These are phyloP conservation scores for Apodemus sylvaticus DNA, from an alignment of 2,113 vertebrate species.

Conservation along the genomic window DNA sequence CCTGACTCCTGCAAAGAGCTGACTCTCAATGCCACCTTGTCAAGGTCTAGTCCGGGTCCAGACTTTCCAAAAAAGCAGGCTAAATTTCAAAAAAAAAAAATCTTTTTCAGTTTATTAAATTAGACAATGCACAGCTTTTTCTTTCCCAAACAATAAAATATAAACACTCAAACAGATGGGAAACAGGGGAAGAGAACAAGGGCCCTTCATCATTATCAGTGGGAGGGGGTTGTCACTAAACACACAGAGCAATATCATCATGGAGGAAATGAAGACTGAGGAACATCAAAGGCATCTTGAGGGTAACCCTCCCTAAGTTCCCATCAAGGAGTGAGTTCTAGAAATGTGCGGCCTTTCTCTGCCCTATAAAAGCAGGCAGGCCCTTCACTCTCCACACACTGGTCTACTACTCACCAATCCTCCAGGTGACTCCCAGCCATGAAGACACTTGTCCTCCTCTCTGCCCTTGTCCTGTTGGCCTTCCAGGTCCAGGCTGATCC, in stretches of 20 bases:
- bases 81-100: too few species aligned
- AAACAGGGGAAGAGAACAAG: background rate
- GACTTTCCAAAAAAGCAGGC: too few species aligned
- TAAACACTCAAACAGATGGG: background rate
- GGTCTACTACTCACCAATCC: accelerated
- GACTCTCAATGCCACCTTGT: background rate
- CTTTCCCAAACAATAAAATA: background rate
- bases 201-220: background rate
- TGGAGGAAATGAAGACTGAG: background rate
- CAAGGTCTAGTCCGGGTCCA: background rate
- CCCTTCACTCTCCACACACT: background rate
- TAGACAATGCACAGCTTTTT: background rate
- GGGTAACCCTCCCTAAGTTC: accelerated
- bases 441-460: background rate
- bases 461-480: background rate
- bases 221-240: too few species aligned
- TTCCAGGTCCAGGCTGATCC: background rate
- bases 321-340: background rate
- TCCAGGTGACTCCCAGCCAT: background rate
- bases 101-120: too few species aligned
- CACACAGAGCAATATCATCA: background rate
- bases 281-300: background rate
- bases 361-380: background rate
- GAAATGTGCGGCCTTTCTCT: accelerated
- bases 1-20: background rate